These are phyloP conservation scores for Zelleria hepariella DNA, from an alignment of 2,888 invertebrate genomes.

Conservation along the genomic window DNA sequence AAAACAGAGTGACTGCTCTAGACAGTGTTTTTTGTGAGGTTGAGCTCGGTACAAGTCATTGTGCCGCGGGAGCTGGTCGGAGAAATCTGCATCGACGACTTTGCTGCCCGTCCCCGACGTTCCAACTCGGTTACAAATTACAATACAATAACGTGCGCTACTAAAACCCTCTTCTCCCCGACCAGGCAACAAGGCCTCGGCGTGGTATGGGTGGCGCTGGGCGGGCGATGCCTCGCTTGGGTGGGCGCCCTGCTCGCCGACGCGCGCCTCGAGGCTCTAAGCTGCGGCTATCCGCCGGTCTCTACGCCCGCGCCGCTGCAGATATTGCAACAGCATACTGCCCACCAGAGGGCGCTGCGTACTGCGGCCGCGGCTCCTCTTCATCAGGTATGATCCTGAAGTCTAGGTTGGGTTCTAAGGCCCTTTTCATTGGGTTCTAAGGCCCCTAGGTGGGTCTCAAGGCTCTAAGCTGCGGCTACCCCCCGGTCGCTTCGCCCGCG, in stretches of 20 bases:
- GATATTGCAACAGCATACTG: slow-evolving; percentile 76
- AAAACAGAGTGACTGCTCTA: no score
- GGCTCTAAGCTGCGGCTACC: slow-evolving; percentile 57
- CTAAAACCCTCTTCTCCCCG: not conserved
- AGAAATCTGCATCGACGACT: no score
- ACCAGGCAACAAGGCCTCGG: slow-evolving; percentile 87
- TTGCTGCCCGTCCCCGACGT: no score
- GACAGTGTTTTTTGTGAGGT: no score
- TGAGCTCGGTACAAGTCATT: no score
- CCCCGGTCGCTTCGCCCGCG: slow-evolving; percentile 64
- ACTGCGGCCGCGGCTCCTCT: slow-evolving; percentile 80
- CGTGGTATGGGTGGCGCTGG: slow-evolving; percentile 90
- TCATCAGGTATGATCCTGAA: slow-evolving; percentile 72
- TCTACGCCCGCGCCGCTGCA: slow-evolving; percentile 57
- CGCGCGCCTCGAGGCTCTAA: slow-evolving; percentile 79
- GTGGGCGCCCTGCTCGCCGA: slow-evolving; percentile 82
- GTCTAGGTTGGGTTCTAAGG: no score
- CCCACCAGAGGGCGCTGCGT: slow-evolving; percentile 78
- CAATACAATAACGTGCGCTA: not conserved
- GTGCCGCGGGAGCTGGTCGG: no score
- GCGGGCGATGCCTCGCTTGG: slow-evolving; percentile 86
- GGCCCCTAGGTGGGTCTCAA: slow-evolving; percentile 85
- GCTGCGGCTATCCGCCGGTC: slow-evolving; percentile 26
- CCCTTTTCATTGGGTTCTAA: no score
- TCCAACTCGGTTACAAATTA: no score